Evolutionary conservation across 2,113 vertebrate genomes (phyloP).

Genomic region (Monopterus albus): DNA sequence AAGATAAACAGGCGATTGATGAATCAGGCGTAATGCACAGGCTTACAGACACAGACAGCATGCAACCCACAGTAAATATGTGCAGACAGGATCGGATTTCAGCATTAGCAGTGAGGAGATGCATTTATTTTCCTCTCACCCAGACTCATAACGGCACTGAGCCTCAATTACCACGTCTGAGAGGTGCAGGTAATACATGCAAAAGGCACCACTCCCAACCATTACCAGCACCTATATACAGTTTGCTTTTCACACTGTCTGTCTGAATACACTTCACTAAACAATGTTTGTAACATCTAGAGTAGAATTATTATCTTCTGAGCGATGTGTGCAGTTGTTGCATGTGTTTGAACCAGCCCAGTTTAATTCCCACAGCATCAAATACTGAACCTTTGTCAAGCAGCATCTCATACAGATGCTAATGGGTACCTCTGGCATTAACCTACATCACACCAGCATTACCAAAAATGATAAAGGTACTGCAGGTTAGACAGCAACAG

Average conservation of each 20-base stretch:
- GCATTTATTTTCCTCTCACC: constrained; percentile 79
- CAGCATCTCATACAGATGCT: too few relatives aligned
- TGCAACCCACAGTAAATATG: constrained; percentile 79
- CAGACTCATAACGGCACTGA: constrained; percentile 75
- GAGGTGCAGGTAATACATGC: constrained; percentile 80
- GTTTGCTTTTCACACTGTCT: constrained; percentile 70
- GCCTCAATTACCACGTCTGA: constrained; percentile 80
- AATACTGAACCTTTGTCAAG: too few relatives aligned
- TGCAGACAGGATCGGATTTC: constrained; percentile 80
- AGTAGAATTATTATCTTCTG: constrained; percentile 37
- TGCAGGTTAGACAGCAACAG: not conserved
- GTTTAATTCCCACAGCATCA: too few relatives aligned
- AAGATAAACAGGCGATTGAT: constrained; percentile 81
- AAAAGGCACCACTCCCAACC: constrained; percentile 75
- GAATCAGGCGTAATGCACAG: constrained; percentile 78
- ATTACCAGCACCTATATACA: constrained; percentile 74
- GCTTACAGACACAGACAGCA: constrained; percentile 78
- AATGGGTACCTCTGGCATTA: too few relatives aligned
- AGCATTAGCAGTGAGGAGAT: constrained; percentile 75
- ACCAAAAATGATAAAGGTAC: not conserved
- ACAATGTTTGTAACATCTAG: constrained; percentile 40
- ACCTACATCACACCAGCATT: too few relatives aligned
- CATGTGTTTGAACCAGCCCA: not conserved
- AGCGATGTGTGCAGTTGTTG: constrained; percentile 8
- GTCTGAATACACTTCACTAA: constrained; percentile 68